phyloP scores from a whole-genome alignment of 2,113 vertebrate genomes.

The Menidia beryllina region DNA sequence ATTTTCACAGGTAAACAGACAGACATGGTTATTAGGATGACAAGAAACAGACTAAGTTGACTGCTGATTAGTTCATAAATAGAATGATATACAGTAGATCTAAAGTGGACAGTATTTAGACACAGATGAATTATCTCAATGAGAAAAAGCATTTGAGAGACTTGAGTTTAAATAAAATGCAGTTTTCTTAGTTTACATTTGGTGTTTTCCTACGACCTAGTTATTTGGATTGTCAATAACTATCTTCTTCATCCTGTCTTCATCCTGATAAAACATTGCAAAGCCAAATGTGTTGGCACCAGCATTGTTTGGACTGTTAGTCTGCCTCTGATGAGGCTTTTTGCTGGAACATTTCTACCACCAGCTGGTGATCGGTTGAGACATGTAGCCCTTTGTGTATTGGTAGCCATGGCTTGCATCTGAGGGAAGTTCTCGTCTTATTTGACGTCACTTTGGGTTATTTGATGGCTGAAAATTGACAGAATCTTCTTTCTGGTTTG shows the following conservation, averaged over 20 bases:
- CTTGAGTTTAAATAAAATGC: not conserved
- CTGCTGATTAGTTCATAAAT: too few species aligned
- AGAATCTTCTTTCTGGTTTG: not conserved
- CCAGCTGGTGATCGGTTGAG: slow-evolving; percentile 10
- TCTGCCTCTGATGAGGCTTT: not conserved
- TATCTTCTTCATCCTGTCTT: not conserved
- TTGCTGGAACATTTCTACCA: slow-evolving; percentile 6
- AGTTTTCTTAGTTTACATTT: not conserved
- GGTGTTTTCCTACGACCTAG: slow-evolving; percentile 1
- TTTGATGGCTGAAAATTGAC: not conserved
- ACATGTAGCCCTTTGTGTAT: not conserved
- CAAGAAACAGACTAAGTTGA: slow-evolving; percentile 2
- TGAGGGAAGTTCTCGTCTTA: not conserved
- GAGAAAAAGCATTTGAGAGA: not conserved
- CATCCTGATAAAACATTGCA: slow-evolving; percentile 6
- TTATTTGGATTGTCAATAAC: not conserved
- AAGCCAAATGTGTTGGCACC: slow-evolving; percentile 19
- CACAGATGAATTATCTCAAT: not conserved
- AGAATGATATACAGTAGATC: not conserved
- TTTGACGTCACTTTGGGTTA: slow-evolving; percentile 1
- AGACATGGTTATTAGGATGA: slow-evolving; percentile 1
- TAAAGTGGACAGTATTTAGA: not conserved
- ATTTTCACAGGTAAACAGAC: slow-evolving; percentile 1
- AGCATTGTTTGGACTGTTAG: slow-evolving; percentile 1
- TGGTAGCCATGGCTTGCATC: not conserved